Conservation (phyloP, 2,888 invertebrate species). For the Cerceris rybyensis region DNA sequence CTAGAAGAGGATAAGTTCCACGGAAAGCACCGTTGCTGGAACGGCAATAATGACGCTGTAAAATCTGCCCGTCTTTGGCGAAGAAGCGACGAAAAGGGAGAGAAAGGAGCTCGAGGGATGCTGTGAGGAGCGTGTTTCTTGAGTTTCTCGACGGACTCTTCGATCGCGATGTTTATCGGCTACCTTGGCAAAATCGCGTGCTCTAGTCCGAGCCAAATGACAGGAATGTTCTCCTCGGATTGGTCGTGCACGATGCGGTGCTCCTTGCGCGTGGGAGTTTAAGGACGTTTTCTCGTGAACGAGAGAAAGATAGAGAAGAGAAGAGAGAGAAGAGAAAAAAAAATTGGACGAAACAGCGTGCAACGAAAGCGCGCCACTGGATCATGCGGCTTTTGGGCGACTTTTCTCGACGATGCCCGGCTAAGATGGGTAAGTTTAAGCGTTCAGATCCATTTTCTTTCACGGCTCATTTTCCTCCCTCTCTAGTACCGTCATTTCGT, state of each 20-base stretch:
- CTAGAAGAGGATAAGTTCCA: constrained; percentile 48
- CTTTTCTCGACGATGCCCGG: constrained; percentile 1
- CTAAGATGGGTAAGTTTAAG: constrained; percentile 41
- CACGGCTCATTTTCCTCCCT: background rate
- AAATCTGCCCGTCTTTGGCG: constrained; percentile 14
- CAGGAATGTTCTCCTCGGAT: no score
- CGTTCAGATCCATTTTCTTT: background rate
- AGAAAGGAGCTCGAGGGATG: constrained; percentile 6
- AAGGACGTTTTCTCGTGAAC: background rate
- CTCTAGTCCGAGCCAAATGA: no score
- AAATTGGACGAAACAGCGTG: constrained; percentile 1
- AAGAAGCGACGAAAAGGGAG: background rate
- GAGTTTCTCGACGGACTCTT: constrained; percentile 1
- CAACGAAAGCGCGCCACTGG: background rate
- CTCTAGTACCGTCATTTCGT: background rate
- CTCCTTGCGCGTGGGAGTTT: background rate
- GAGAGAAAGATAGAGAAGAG: constrained; percentile 1
- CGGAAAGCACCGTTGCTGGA: constrained; percentile 27
- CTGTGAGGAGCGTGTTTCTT: constrained; percentile 14
- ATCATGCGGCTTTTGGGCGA: constrained; percentile 33
- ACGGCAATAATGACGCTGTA: constrained; percentile 43
- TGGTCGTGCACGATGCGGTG: background rate
- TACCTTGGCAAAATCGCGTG: no score
- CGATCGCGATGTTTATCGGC: no score
- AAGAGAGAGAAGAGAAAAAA: background rate